These are phyloP conservation scores for Limosa lapponica DNA, from an alignment of 2,797 vertebrate species.

Conservation along the genomic window DNA sequence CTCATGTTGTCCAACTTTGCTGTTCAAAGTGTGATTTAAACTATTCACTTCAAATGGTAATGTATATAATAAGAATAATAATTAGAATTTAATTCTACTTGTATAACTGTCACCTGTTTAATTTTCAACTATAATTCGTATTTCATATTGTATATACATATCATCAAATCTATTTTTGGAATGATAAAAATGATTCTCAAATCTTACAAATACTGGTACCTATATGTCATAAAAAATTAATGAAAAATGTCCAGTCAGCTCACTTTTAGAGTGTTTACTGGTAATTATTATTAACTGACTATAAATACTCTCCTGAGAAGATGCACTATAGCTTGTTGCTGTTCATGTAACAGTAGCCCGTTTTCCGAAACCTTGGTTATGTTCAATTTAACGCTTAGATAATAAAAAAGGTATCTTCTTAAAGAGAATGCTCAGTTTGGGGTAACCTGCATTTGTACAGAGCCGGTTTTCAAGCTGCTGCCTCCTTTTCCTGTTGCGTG, in stretches of 20 bases:
- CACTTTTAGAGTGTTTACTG: not conserved
- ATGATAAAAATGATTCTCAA: not conserved
- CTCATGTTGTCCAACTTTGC: not conserved
- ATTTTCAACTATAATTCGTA: not conserved
- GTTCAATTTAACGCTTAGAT: not conserved
- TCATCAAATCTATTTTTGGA: not conserved
- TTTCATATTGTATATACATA: not conserved
- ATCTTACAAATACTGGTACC: not conserved
- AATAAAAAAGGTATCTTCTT: not conserved
- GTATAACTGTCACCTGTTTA: not conserved
- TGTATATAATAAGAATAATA: slow-evolving; percentile 22
- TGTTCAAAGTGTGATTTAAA: slow-evolving; percentile 33
- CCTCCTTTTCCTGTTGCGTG: not conserved
- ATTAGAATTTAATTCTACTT: slow-evolving; percentile 12
- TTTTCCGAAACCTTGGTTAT: not conserved
- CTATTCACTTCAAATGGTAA: slow-evolving; percentile 25
- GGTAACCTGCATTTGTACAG: fast-evolving
- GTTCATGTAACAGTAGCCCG: not conserved
- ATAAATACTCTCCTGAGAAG: not conserved
- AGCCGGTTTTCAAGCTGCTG: not conserved
- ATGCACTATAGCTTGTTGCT: not conserved
- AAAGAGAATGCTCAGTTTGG: not conserved
- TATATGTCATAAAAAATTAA: not conserved
- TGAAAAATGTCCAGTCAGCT: not conserved
- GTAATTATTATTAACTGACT: not conserved